Conservation (phyloP, 1,140 invertebrate genomes). For the Rhagoletis zephyria region DNA sequence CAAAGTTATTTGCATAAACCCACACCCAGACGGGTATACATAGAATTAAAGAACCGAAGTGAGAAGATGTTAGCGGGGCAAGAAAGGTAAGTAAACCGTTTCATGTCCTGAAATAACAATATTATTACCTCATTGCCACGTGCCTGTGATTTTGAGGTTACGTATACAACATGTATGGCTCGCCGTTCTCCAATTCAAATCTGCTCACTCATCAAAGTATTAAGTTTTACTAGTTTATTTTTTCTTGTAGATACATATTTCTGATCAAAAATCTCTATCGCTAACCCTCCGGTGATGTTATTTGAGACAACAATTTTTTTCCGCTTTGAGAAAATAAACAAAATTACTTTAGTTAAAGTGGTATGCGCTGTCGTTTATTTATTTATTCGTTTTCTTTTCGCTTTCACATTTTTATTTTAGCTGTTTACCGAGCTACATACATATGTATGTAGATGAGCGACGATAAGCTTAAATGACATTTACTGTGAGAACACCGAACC, state of each 20-base stretch:
- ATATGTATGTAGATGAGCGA: conserved; percentile 24
- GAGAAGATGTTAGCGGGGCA: background rate
- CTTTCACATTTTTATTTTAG: background rate
- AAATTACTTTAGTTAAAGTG: conserved; percentile 35
- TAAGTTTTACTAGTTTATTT: conserved; percentile 24
- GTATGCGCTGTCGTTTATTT: conserved; percentile 16
- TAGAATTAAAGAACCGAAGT: background rate
- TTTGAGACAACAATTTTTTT: no score
- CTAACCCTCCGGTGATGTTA: no score
- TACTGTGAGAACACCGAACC: background rate
- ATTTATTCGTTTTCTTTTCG: conserved; percentile 16
- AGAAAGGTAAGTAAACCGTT: background rate
- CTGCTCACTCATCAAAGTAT: conserved; percentile 26
- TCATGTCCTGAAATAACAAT: background rate
- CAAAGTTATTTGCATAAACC: background rate
- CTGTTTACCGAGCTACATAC: background rate
- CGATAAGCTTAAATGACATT: conserved; percentile 45
- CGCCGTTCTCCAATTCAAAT: background rate
- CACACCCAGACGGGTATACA: background rate
- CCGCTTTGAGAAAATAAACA: background rate
- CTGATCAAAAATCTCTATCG: no score
- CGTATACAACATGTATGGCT: background rate
- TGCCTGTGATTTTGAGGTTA: background rate
- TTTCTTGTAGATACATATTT: no score
- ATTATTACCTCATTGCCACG: background rate